phyloP scores from a whole-genome alignment of 1,140 invertebrate genomes.

The Heliconius himera region DNA sequence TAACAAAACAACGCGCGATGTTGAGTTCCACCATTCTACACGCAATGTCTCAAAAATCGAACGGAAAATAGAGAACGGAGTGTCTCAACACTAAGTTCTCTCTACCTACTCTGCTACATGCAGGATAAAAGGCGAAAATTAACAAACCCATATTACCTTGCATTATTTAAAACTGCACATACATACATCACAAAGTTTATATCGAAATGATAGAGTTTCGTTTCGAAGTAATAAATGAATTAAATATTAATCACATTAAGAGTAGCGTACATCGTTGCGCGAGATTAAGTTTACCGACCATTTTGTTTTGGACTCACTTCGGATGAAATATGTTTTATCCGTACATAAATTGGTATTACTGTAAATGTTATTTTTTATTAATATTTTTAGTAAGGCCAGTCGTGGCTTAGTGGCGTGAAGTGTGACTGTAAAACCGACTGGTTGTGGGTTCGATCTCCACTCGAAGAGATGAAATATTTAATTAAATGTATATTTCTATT shows the following conservation, averaged over 20 bases:
- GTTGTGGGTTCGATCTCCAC: too few species aligned
- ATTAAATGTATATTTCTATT: too few species aligned
- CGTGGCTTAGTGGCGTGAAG: too few species aligned
- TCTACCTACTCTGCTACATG: too few species aligned
- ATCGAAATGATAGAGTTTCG: constrained; percentile 17
- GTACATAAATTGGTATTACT: not conserved
- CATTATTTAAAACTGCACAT: constrained; percentile 15
- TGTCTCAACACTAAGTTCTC: too few species aligned
- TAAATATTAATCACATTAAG: constrained; percentile 41
- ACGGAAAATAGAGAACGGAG: too few species aligned
- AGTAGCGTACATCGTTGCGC: constrained; percentile 28
- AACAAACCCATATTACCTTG: not conserved
- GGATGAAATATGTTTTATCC: not conserved
- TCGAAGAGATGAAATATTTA: too few species aligned
- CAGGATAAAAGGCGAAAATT: too few species aligned
- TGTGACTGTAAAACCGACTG: too few species aligned
- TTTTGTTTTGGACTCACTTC: constrained; percentile 21
- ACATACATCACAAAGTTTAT: constrained; percentile 13
- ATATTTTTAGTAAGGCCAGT: too few species aligned
- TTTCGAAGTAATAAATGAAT: constrained; percentile 34
- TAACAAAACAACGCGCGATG: not conserved
- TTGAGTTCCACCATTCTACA: too few species aligned
- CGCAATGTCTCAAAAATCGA: too few species aligned
- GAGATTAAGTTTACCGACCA: constrained; percentile 33
- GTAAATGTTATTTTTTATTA: not conserved